These are phyloP conservation scores for Barypeithes pellucidus DNA, from an alignment of 2,888 invertebrate genomes.

Conservation along the genomic window DNA sequence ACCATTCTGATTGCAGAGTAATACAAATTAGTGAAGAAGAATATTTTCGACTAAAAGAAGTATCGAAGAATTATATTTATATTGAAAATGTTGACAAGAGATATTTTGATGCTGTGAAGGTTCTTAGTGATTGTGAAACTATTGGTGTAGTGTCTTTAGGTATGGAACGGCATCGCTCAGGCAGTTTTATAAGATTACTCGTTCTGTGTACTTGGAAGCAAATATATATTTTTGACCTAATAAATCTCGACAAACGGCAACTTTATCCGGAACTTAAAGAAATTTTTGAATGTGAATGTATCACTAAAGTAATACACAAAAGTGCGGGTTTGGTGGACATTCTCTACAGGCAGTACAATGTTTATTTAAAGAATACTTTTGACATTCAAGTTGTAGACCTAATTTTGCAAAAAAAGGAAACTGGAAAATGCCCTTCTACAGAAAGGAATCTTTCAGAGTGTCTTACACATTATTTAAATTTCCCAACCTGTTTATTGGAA, in stretches of 20 bases:
- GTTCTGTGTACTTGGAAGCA: slow-evolving; percentile 57
- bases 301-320: slow-evolving; percentile 58
- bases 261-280: slow-evolving; percentile 58
- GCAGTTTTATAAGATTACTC: slow-evolving; percentile 50
- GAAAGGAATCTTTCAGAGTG: slow-evolving; percentile 55
- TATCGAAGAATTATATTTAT: slow-evolving; percentile 53
- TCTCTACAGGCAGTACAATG: slow-evolving; percentile 55
- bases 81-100: slow-evolving; percentile 56
- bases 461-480: slow-evolving; percentile 57
- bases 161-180: slow-evolving; percentile 52
- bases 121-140: slow-evolving; percentile 55
- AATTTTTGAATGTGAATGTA: slow-evolving; percentile 56
- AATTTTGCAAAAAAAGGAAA: slow-evolving; percentile 56
- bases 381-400: slow-evolving; percentile 58
- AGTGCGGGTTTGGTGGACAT: slow-evolving; percentile 57
- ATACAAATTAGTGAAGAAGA: slow-evolving; percentile 56
- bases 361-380: slow-evolving; percentile 56
- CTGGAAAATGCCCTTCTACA: slow-evolving; percentile 40
- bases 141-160: slow-evolving; percentile 56
- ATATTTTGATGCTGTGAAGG: slow-evolving; percentile 57
- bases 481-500: slow-evolving; percentile 55
- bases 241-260: slow-evolving; percentile 49
- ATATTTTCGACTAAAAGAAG: slow-evolving; percentile 56
- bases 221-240: slow-evolving; percentile 57
- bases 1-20: slow-evolving; percentile 25